These are phyloP conservation scores for Sarcophaga bullata DNA, from an alignment of 1,140 invertebrate species.

Conservation along the genomic window DNA sequence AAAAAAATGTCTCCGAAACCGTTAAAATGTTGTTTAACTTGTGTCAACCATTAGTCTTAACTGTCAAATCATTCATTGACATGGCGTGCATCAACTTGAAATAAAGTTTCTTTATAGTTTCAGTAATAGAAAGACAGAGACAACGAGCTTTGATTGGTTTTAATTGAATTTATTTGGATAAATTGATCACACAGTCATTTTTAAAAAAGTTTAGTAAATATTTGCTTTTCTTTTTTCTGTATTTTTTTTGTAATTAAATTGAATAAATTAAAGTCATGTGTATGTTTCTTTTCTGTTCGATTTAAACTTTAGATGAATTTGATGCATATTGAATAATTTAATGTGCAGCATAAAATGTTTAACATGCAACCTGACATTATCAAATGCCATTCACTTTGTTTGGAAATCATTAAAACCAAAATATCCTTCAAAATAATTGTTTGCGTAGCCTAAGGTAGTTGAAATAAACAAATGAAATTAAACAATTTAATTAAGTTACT, in stretches of 20 bases:
- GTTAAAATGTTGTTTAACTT: constrained; percentile 37
- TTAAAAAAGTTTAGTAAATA: background rate
- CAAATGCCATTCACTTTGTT: constrained; percentile 17
- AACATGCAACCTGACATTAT: constrained; percentile 23
- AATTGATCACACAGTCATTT: constrained; percentile 16
- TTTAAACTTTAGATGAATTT: constrained; percentile 40
- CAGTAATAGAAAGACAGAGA: background rate
- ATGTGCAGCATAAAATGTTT: background rate
- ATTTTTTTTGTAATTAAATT: constrained; percentile 28
- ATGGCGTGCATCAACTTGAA: constrained; percentile 40
- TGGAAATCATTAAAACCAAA: too few species aligned
- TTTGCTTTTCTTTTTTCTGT: background rate
- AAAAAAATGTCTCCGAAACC: background rate
- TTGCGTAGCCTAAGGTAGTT: too few species aligned
- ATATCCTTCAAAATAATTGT: too few species aligned
- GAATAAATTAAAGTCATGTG: constrained; percentile 16
- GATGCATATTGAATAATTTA: constrained; percentile 13
- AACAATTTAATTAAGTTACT: too few species aligned
- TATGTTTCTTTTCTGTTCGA: background rate
- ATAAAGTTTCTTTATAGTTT: background rate
- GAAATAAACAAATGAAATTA: too few species aligned
- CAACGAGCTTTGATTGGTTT: constrained; percentile 36
- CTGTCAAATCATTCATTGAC: constrained; percentile 41
- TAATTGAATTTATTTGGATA: constrained; percentile 35
- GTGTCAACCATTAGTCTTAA: constrained; percentile 37